Evolutionary conservation across 2,113 vertebrate species (phyloP).

Genomic region (Diglossa brunneiventris): DNA sequence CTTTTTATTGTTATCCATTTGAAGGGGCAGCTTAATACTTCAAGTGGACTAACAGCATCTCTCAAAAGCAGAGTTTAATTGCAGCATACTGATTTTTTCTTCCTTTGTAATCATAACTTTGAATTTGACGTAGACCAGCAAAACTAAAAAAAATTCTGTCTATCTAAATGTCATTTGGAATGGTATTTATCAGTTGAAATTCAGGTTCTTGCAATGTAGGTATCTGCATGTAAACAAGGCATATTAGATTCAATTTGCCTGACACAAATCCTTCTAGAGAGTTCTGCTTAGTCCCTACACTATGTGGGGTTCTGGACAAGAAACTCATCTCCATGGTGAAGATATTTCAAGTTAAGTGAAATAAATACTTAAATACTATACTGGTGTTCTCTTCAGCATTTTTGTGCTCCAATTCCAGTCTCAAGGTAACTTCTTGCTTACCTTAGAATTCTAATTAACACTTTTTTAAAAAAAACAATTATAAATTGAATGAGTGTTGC

Average conservation of each 20-base stretch:
- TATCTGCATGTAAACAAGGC: not conserved
- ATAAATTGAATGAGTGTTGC: not conserved
- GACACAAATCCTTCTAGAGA: not conserved
- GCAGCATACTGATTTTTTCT: not conserved
- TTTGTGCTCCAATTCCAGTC: not conserved
- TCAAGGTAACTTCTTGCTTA: not conserved
- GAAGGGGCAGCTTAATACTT: slow-evolving; percentile 1
- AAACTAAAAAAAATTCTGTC: not conserved
- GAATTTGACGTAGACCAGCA: not conserved
- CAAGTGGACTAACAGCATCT: not conserved
- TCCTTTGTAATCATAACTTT: not conserved
- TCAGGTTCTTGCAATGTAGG: not conserved
- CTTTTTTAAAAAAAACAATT: not conserved
- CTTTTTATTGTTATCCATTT: slow-evolving; percentile 1
- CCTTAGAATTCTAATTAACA: not conserved
- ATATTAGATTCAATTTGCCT: not conserved
- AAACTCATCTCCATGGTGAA: not conserved
- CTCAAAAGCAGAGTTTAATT: slow-evolving; percentile 13
- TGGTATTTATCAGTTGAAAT: not conserved
- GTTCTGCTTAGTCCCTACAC: not conserved
- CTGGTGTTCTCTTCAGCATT: not conserved
- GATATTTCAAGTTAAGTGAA: not conserved
- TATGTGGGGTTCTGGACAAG: not conserved
- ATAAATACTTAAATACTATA: not conserved
- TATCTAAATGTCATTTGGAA: not conserved